Evolutionary conservation across 2,113 vertebrate species (phyloP).

Genomic region (Pholis gunnellus): DNA sequence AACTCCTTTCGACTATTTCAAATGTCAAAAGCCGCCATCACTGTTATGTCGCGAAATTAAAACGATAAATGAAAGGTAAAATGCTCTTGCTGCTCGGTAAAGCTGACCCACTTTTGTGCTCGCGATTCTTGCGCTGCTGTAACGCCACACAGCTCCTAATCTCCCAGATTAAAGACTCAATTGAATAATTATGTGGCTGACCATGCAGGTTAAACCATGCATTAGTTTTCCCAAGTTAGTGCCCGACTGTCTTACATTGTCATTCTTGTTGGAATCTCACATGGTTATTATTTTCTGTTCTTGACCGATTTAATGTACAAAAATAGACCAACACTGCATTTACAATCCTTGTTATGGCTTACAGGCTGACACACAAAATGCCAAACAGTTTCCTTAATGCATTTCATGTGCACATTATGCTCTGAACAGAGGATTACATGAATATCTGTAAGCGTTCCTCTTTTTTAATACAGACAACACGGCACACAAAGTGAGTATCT

Average conservation of each 20-base stretch:
- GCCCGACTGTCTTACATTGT: not conserved
- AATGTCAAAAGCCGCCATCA: slow-evolving; percentile 58
- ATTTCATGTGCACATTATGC: slow-evolving; percentile 16
- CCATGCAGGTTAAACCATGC: slow-evolving; percentile 47
- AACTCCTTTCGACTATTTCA: slow-evolving; percentile 55
- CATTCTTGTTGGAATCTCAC: not conserved
- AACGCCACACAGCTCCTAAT: slow-evolving; percentile 33
- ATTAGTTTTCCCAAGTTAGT: slow-evolving; percentile 49
- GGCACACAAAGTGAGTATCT: not conserved
- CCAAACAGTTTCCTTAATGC: slow-evolving; percentile 16
- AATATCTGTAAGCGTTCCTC: slow-evolving; percentile 8
- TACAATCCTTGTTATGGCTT: slow-evolving; percentile 36
- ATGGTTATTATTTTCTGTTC: not conserved
- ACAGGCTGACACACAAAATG: slow-evolving; percentile 31
- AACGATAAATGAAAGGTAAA: slow-evolving; percentile 42
- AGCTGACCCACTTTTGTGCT: slow-evolving; percentile 48
- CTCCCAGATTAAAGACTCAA: slow-evolving; percentile 60
- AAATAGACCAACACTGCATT: not conserved
- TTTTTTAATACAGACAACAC: not conserved
- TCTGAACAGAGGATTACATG: slow-evolving; percentile 32
- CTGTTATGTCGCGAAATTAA: slow-evolving; percentile 29
- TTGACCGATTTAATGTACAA: not conserved
- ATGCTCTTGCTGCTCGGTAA: not conserved
- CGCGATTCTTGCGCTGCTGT: not conserved
- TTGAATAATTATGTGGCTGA: slow-evolving; percentile 56